Percentiles rank a stretch among this genome's conserved stretches.
Conservation (phyloP, 2,888 invertebrate genomes). For the Ophion slaviceki region DNA sequence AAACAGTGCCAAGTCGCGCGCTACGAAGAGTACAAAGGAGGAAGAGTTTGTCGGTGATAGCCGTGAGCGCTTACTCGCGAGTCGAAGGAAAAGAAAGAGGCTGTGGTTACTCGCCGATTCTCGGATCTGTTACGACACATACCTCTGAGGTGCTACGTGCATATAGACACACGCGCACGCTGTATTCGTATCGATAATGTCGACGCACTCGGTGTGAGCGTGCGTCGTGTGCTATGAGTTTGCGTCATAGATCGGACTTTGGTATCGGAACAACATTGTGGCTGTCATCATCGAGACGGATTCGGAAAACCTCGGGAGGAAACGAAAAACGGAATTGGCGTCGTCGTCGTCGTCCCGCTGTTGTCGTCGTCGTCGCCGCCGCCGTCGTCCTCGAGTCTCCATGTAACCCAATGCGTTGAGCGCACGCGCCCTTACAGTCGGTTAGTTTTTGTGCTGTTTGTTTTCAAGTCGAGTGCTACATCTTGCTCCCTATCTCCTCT, state of each 20-base stretch:
- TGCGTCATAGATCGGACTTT: slow-evolving; percentile 73
- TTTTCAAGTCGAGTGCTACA: slow-evolving; percentile 43
- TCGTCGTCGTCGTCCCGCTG: slow-evolving; percentile 18
- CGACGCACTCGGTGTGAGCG: slow-evolving; percentile 21
- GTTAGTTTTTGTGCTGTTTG: slow-evolving; percentile 75
- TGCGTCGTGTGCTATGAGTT: slow-evolving; percentile 72
- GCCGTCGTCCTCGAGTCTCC: slow-evolving; percentile 70
- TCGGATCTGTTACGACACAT: not conserved
- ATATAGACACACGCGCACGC: not conserved
- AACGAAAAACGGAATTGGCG: slow-evolving; percentile 54
- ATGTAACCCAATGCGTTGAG: slow-evolving; percentile 75
- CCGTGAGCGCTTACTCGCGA: not conserved
- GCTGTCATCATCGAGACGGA: slow-evolving; percentile 47
- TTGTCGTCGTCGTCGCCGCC: slow-evolving; percentile 46
- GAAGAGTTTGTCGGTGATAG: not conserved
- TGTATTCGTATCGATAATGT: slow-evolving; percentile 25
- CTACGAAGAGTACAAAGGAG: not conserved
- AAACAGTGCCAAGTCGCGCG: not conserved
- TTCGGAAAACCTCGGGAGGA: slow-evolving; percentile 6
- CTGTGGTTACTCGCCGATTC: not conserved
- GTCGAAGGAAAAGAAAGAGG: not conserved
- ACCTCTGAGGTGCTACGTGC: not conserved
- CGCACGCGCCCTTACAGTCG: slow-evolving; percentile 70
- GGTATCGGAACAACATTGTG: slow-evolving; percentile 52
- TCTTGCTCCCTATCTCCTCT: slow-evolving; percentile 22